A percentile compares a stretch with the other conserved stretches of the same genome.
Evolutionary conservation across 2,113 vertebrate genomes (phyloP).

Genomic region (Solea senegalensis): DNA sequence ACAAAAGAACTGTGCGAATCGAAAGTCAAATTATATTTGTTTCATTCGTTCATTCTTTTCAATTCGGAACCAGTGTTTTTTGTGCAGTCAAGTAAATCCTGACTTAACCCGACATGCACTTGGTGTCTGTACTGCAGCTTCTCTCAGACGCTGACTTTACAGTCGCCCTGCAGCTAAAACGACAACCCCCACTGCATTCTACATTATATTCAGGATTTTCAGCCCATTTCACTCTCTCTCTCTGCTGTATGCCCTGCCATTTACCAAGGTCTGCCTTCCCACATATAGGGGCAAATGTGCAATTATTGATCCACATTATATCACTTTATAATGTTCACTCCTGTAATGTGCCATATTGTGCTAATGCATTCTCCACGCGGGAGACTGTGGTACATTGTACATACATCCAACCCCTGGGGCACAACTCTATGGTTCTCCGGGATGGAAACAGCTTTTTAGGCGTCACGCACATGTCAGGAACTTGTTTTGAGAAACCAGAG

Average conservation of each 20-base stretch:
- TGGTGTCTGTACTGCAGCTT: background rate
- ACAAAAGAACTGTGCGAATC: background rate
- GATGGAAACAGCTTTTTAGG: background rate
- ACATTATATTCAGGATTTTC: background rate
- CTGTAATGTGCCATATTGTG: slow-evolving; percentile 19
- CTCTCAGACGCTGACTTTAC: too few species aligned
- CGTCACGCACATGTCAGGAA: too few species aligned
- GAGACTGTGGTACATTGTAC: background rate
- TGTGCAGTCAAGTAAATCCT: too few species aligned
- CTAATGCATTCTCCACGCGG: slow-evolving; percentile 11
- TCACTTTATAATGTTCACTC: slow-evolving; percentile 17
- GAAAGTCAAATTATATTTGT: background rate
- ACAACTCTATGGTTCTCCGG: background rate
- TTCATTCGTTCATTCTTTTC: too few species aligned
- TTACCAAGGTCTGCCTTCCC: slow-evolving; percentile 17
- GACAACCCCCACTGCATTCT: background rate
- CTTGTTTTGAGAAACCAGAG: too few species aligned
- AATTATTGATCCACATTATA: slow-evolving; percentile 45
- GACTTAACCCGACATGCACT: background rate
- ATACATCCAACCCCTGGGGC: slow-evolving; percentile 7
- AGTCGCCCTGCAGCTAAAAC: background rate
- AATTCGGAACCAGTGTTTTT: too few species aligned
- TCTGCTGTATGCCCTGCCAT: slow-evolving; percentile 7
- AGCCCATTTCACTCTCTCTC: background rate
- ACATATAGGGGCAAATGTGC: background rate